Evolutionary conservation across 2,797 vertebrate species (phyloP).

Genomic region (Otolemur crassicaudatus): DNA sequence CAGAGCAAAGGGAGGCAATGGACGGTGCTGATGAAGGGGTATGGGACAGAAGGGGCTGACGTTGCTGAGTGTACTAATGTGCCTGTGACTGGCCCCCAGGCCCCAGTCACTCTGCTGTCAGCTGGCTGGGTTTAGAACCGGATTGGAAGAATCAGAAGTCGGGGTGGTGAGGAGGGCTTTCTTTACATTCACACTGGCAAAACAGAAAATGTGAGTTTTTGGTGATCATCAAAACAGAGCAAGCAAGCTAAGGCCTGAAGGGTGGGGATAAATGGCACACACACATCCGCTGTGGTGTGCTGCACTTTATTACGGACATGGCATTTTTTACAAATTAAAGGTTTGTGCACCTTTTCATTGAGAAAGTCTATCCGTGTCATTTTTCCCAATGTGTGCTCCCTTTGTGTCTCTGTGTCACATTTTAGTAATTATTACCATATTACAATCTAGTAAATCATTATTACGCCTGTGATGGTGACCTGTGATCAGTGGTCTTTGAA

Average conservation of each 20-base stretch:
- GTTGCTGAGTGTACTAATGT: neutral
- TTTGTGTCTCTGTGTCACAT: neutral
- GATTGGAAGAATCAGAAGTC: neutral
- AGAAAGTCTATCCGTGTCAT: neutral
- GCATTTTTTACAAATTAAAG: neutral
- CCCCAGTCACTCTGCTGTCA: no score
- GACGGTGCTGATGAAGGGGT: no score
- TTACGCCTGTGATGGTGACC: neutral
- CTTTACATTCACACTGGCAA: neutral
- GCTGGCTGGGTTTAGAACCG: neutral
- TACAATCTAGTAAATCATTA: neutral
- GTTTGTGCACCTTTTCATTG: neutral
- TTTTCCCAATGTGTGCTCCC: neutral
- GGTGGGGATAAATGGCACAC: neutral
- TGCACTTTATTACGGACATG: neutral
- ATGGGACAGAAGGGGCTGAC: neutral
- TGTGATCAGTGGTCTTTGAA: neutral
- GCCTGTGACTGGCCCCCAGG: fast-evolving
- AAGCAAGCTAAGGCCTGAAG: neutral
- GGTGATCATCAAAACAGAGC: neutral
- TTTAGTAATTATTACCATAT: neutral
- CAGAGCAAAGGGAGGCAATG: neutral
- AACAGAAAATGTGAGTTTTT: neutral
- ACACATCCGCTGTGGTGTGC: neutral
- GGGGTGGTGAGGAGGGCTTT: neutral